Percentiles rank a stretch among this genome's conserved stretches.
Conservation (phyloP, 2,113 vertebrate genomes). For the Strix uralensis region DNA sequence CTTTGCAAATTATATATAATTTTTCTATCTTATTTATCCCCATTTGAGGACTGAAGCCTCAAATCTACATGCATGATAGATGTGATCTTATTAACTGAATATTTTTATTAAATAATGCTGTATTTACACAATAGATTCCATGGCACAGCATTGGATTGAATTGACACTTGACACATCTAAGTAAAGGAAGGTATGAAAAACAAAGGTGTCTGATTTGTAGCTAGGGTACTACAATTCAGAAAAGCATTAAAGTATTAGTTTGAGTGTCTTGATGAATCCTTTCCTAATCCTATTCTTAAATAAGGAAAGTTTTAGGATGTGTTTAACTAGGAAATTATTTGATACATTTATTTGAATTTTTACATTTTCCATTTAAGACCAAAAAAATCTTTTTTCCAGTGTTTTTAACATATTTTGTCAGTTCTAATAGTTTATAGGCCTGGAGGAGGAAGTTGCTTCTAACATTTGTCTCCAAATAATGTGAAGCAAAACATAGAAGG, state of each 20-base stretch:
- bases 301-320: background rate
- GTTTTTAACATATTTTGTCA: background rate
- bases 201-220: background rate
- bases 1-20: too few relatives aligned
- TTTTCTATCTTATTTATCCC: background rate
- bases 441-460: background rate
- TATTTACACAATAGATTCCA: background rate
- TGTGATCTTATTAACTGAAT: background rate
- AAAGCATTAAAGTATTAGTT: background rate
- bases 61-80: accelerated
- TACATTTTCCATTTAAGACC: background rate
- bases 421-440: background rate
- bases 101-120: background rate
- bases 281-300: background rate
- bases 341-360: background rate
- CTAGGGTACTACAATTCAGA: background rate
- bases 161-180: background rate
- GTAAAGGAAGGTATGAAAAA: background rate
- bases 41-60: background rate
- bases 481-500: background rate
- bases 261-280: background rate
- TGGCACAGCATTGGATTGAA: background rate
- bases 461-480: background rate
- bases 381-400: background rate
- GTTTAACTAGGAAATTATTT: background rate